Conservation (phyloP, 2,113 vertebrate genomes). For the Spilogale gracilis region DNA sequence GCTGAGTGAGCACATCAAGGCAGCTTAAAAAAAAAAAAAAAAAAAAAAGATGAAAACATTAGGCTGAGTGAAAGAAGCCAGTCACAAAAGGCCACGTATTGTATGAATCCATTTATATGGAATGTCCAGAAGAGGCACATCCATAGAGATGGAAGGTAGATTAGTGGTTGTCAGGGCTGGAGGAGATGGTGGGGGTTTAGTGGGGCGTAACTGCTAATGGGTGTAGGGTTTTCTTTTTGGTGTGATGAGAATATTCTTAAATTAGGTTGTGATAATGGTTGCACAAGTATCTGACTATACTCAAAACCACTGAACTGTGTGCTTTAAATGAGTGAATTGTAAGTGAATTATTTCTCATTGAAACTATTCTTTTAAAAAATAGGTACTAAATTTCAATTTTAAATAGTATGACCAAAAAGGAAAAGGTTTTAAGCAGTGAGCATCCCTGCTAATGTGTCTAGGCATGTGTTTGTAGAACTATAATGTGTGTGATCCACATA, state of each 20-base stretch:
- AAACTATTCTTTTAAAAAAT: background rate
- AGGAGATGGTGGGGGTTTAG: background rate
- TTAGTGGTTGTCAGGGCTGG: background rate
- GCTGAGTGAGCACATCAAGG: background rate
- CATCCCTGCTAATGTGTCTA: background rate
- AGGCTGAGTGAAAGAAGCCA: background rate
- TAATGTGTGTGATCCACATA: background rate
- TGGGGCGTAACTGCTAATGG: background rate
- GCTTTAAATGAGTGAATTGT: background rate
- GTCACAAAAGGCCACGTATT: background rate
- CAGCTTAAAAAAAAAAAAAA: background rate
- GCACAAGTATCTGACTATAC: background rate
- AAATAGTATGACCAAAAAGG: background rate
- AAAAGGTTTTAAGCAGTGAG: background rate
- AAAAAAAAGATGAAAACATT: background rate
- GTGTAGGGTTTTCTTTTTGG: background rate
- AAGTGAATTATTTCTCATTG: background rate
- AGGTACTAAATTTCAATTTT: background rate
- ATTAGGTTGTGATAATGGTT: background rate
- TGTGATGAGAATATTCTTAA: background rate
- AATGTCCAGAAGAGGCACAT: background rate
- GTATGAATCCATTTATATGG: background rate
- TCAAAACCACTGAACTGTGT: background rate
- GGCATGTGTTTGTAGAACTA: background rate
- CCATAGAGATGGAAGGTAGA: background rate